Evolutionary conservation across 2,113 vertebrate genomes (phyloP), one percentile per base, ranked within the genome.

Genomic region (Chaenocephalus aceratus): DNA sequence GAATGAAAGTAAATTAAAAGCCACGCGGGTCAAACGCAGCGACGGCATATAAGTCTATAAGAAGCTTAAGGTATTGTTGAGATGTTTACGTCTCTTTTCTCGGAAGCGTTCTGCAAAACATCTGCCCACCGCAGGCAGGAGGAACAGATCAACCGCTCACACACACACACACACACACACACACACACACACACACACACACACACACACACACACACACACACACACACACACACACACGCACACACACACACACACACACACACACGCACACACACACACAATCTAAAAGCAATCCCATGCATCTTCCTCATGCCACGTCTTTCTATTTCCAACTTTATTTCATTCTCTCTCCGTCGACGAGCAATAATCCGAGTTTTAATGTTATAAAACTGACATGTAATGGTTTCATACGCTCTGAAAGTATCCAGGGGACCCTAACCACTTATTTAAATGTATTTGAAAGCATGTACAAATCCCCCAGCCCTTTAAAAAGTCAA

Each of bases 51-150:
- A 91, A 89, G 81, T 79, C 68, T 77, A 64, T 94, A 92, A 93
- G 91, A 90, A 90, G 93, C 88, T 93, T 93, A 92, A 88, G 79
- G 74, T 88, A 90, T 85, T 72, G 82, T 78, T 91, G 74, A 71
- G 86, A 88, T 89, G 92, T 90, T 91, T 87, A 87, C 79, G 82
- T 89, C 93, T 88, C 82, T 89, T 91, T 83, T 88, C 86, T 60
- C 68, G 76, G 83, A 75, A 82, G 76, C 67, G 80, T 91, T 82
- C 72, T 60, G 70, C 87, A 83, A 90, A 30, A 92, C 93, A 94
- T 94, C 93, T 94, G 93, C 80, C 84, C 84, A 89, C 82, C 80
- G 65, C 60, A 61, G 84, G 75, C 59, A 53, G 6, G 36, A 71
- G 56, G 76, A 82, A 56, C 72, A 75, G 61, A 51, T 88, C 88